Conservation (phyloP, 2,888 invertebrate genomes). For the Campaea margaritaria region DNA sequence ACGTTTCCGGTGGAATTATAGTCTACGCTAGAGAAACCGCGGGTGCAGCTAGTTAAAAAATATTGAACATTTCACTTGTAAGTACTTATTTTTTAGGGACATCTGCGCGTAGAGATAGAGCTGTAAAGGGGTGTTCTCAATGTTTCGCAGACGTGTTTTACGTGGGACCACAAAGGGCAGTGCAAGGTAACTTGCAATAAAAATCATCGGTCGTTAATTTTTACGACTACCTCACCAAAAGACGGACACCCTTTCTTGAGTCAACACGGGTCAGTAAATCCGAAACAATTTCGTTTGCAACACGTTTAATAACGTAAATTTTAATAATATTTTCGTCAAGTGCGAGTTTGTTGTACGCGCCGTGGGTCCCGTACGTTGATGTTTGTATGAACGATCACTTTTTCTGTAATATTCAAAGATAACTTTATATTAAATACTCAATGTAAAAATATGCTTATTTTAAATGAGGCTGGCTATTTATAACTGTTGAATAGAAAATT, state of each 20-base stretch:
- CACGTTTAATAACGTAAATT: conserved; percentile 7
- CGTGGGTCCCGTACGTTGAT: not conserved
- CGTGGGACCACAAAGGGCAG: conserved; percentile 18
- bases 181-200: conserved; percentile 26
- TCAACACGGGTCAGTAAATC: conserved; percentile 23
- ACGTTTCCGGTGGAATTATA: no score
- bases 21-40: no score
- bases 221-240: conserved; percentile 25
- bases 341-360: not conserved
- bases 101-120: not conserved
- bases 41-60: no score
- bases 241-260: conserved; percentile 28
- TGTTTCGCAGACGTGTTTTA: conserved; percentile 17
- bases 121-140: conserved; percentile 16
- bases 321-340: not conserved
- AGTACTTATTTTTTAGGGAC: not conserved
- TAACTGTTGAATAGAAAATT: no score
- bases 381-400: no score
- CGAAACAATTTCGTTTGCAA: conserved; percentile 24
- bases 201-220: conserved; percentile 27
- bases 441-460: no score
- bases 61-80: no score
- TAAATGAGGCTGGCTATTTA: no score
- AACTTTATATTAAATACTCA: no score
- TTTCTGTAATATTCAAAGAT: no score